Evolutionary conservation across 2,888 invertebrate species (phyloP).

Genomic region (Plagodis dolabraria): DNA sequence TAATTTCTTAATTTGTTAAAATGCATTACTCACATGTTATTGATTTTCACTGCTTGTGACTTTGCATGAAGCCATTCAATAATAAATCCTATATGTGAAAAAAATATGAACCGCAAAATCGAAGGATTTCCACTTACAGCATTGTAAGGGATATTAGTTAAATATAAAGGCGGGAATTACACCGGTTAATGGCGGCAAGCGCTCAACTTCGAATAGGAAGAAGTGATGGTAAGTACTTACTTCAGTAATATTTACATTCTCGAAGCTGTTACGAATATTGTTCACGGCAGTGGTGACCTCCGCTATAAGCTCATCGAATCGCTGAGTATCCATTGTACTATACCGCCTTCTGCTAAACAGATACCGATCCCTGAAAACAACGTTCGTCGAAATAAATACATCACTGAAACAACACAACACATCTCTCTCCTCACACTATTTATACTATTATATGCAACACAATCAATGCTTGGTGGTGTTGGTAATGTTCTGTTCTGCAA

Average conservation of each 20-base stretch:
- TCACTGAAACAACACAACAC: slow-evolving; percentile 9
- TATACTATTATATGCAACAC: slow-evolving; percentile 1
- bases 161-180: slow-evolving; percentile 24
- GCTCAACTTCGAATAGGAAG: slow-evolving; percentile 12
- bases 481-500: neutral
- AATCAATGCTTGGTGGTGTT: neutral
- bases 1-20: too few relatives aligned
- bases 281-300: slow-evolving; percentile 76
- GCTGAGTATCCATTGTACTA: slow-evolving; percentile 74
- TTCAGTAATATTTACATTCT: slow-evolving; percentile 70
- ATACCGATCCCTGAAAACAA: slow-evolving; percentile 16
- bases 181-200: slow-evolving; percentile 10
- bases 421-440: neutral
- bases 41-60: too few relatives aligned
- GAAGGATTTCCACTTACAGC: too few relatives aligned
- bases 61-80: too few relatives aligned
- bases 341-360: slow-evolving; percentile 48
- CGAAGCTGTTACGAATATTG: slow-evolving; percentile 72
- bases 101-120: too few relatives aligned
- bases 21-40: too few relatives aligned
- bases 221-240: slow-evolving; percentile 52
- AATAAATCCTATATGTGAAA: too few relatives aligned
- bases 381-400: slow-evolving; percentile 30
- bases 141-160: neutral
- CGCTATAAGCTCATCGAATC: slow-evolving; percentile 75